A percentile compares a stretch with the other conserved stretches of the same genome.
These are phyloP conservation scores for Hippocampus kuda DNA, from an alignment of 2,797 vertebrate species.

Conservation along the genomic window DNA sequence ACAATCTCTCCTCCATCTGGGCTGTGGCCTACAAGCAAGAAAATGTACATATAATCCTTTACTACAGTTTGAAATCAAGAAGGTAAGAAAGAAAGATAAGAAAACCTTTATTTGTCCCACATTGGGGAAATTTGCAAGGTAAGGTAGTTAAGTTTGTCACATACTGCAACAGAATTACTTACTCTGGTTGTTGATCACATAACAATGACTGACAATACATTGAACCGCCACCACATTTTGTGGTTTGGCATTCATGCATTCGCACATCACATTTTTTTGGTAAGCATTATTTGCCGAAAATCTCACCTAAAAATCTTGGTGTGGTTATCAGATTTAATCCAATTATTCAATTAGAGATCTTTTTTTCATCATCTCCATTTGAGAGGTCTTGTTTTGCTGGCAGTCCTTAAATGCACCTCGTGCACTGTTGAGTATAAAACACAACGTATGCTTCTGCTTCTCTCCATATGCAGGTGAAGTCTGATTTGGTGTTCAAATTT, in stretches of 20 bases:
- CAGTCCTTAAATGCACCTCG: too few species aligned
- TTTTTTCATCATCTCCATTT: neutral
- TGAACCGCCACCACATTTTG: neutral
- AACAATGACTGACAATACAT: neutral
- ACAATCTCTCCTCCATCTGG: slow-evolving; percentile 94
- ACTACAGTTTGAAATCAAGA: neutral
- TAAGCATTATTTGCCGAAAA: neutral
- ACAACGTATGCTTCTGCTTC: too few species aligned
- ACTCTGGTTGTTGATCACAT: neutral
- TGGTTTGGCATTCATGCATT: neutral
- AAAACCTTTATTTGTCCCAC: too few species aligned
- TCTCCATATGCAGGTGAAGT: too few species aligned
- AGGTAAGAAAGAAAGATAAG: too few species aligned
- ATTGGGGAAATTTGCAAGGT: too few species aligned
- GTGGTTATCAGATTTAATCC: neutral
- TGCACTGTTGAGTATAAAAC: too few species aligned
- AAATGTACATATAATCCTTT: neutral
- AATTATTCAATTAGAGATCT: neutral
- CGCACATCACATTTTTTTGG: neutral
- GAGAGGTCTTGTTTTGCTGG: neutral
- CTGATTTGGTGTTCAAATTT: too few species aligned
- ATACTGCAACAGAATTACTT: neutral
- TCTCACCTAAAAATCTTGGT: neutral
- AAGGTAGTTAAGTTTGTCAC: neutral
- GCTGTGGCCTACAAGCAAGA: slow-evolving; percentile 77